Evolutionary conservation across 2,888 invertebrate genomes (phyloP).

Genomic region (Aplocera efformata): DNA sequence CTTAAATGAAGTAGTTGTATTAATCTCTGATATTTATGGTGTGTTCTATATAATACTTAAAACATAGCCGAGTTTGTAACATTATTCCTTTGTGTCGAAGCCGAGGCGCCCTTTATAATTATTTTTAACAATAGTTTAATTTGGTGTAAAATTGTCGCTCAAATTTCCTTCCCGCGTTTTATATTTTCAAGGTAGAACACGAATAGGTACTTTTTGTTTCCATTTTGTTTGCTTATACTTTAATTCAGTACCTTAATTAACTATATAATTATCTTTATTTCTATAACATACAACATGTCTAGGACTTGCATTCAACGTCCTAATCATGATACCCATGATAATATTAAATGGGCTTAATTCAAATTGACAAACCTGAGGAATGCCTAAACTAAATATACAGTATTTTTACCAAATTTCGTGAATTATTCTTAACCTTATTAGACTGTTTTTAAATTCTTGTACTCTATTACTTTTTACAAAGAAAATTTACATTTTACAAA

Average conservation of each 20-base stretch:
- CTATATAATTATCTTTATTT: slow-evolving; percentile 8
- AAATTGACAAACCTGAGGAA: slow-evolving; percentile 34
- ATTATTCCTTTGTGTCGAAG: slow-evolving; percentile 16
- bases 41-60: slow-evolving; percentile 10
- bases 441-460: slow-evolving; percentile 69
- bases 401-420: slow-evolving; percentile 21
- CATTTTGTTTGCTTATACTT: not conserved
- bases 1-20: slow-evolving; percentile 20
- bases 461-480: slow-evolving; percentile 65
- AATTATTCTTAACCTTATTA: slow-evolving; percentile 45
- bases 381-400: slow-evolving; percentile 9
- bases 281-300: slow-evolving; percentile 10
- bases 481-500: slow-evolving; percentile 77
- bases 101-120: slow-evolving; percentile 7
- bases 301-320: no score
- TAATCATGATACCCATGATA: no score
- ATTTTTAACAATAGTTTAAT: not conserved
- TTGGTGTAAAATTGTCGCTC: not conserved
- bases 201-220: no score
- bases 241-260: slow-evolving; percentile 1
- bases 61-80: slow-evolving; percentile 14
- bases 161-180: not conserved
- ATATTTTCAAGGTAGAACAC: no score
- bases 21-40: slow-evolving; percentile 8
- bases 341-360: slow-evolving; percentile 46